phyloP scores from a whole-genome alignment of 2,888 invertebrate species.

The Lissonota sp. region DNA sequence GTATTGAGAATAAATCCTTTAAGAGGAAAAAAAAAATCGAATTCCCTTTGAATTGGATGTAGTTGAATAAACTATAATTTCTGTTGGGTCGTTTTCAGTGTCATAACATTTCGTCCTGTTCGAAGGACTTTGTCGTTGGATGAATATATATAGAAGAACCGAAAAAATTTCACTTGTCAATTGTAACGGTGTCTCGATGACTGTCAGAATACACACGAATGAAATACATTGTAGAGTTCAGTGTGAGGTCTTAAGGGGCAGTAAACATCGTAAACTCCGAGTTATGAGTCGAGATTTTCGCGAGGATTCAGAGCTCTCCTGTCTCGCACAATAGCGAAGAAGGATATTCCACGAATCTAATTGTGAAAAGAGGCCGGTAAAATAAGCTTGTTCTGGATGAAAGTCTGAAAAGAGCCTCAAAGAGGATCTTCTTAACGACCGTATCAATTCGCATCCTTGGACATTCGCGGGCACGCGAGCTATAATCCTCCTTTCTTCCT shows the following conservation, averaged over 20 bases:
- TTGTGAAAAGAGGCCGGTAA: conserved; percentile 27
- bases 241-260: conserved; percentile 25
- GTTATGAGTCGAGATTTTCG: conserved; percentile 36
- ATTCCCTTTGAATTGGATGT: no score
- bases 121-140: no score
- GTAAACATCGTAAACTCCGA: conserved; percentile 52
- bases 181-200: no score
- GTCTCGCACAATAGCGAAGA: conserved; percentile 26
- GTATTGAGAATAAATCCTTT: no score
- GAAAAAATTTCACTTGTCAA: no score
- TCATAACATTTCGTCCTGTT: no score
- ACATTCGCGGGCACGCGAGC: conserved; percentile 1
- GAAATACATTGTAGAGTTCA: conserved; percentile 9
- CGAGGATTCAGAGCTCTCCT: conserved; percentile 31
- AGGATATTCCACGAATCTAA: conserved; percentile 51
- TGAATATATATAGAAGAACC: no score
- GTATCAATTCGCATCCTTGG: conserved; percentile 54
- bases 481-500: conserved; percentile 20
- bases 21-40: no score
- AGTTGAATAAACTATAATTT: no score
- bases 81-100: no score
- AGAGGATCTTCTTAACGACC: conserved; percentile 47
- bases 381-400: conserved; percentile 24
- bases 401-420: conserved; percentile 7
- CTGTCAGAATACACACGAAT: no score